These are phyloP conservation scores for Protophormia terraenovae DNA, from an alignment of 2,888 invertebrate species.

Conservation along the genomic window DNA sequence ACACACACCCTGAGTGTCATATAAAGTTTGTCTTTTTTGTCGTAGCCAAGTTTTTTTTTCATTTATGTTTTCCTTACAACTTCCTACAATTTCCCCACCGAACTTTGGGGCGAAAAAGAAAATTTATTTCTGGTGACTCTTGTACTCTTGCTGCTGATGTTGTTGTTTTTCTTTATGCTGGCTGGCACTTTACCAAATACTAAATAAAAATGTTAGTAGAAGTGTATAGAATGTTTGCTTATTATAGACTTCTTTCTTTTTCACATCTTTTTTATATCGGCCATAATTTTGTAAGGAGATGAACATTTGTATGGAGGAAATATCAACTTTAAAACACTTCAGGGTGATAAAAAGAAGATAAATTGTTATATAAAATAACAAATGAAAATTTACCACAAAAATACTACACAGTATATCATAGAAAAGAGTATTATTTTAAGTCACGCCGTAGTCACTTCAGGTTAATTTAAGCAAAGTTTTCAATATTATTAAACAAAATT, in stretches of 20 bases:
- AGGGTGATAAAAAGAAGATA: too few species aligned
- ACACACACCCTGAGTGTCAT: conserved; percentile 72
- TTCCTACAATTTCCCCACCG: conserved; percentile 13
- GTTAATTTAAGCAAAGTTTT: too few species aligned
- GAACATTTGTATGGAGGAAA: too few species aligned
- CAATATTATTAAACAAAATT: too few species aligned
- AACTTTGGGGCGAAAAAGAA: conserved; percentile 11
- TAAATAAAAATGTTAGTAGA: background rate
- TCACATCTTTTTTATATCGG: background rate
- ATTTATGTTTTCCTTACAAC: conserved; percentile 27
- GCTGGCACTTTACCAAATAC: conserved; percentile 70
- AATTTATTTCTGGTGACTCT: conserved; percentile 48
- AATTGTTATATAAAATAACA: too few species aligned
- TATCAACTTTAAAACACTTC: too few species aligned
- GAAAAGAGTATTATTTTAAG: too few species aligned
- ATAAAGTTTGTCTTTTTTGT: conserved; percentile 67
- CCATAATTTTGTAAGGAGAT: too few species aligned
- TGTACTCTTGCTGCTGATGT: conserved; percentile 16
- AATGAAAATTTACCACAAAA: too few species aligned
- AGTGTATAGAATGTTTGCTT: conserved; percentile 25
- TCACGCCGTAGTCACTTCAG: too few species aligned
- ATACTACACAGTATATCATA: too few species aligned
- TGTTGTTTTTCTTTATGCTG: conserved; percentile 58
- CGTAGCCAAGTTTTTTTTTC: conserved; percentile 7
- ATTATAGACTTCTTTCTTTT: conserved; percentile 33